A percentile compares a stretch with the other conserved stretches of the same genome.
Conservation (phyloP, 2,888 invertebrate species). For the Agrotis puta region DNA sequence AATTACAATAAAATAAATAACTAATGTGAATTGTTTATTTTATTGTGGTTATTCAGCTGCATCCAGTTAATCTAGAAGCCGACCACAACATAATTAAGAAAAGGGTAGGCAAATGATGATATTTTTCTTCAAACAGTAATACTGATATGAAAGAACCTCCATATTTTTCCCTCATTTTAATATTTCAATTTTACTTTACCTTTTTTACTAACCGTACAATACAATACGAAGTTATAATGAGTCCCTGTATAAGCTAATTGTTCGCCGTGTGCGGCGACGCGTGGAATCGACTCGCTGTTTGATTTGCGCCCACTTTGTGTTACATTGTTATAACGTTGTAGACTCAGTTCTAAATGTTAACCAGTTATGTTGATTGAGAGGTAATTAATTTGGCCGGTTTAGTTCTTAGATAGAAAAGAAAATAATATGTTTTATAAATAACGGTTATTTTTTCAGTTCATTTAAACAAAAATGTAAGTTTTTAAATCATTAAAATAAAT, state of each 20-base stretch:
- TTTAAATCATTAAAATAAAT: too few species aligned
- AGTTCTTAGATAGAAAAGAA: not conserved
- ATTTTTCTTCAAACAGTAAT: too few species aligned
- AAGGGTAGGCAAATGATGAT: too few species aligned
- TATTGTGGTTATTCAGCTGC: too few species aligned
- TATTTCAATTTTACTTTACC: not conserved
- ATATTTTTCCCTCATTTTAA: not conserved
- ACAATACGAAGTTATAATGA: slow-evolving; percentile 79
- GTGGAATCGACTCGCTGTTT: slow-evolving; percentile 81
- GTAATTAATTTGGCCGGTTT: slow-evolving; percentile 51
- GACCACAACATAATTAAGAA: too few species aligned
- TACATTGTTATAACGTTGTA: slow-evolving; percentile 49
- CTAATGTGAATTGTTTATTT: too few species aligned
- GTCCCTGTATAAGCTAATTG: slow-evolving; percentile 81
- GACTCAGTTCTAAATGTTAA: slow-evolving; percentile 32
- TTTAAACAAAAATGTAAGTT: too few species aligned
- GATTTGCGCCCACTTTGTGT: slow-evolving; percentile 73
- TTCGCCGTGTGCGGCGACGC: slow-evolving; percentile 63
- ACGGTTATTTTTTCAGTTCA: too few species aligned
- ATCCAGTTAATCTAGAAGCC: too few species aligned
- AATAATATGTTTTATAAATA: too few species aligned
- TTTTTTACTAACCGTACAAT: slow-evolving; percentile 59
- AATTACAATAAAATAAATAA: too few species aligned
- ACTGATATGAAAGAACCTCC: too few species aligned
- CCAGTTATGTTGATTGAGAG: slow-evolving; percentile 42